Evolutionary conservation across 2,113 vertebrate species (phyloP), one percentile per base, ranked within the genome.

Genomic region (Brachypteracias leptosomus): DNA sequence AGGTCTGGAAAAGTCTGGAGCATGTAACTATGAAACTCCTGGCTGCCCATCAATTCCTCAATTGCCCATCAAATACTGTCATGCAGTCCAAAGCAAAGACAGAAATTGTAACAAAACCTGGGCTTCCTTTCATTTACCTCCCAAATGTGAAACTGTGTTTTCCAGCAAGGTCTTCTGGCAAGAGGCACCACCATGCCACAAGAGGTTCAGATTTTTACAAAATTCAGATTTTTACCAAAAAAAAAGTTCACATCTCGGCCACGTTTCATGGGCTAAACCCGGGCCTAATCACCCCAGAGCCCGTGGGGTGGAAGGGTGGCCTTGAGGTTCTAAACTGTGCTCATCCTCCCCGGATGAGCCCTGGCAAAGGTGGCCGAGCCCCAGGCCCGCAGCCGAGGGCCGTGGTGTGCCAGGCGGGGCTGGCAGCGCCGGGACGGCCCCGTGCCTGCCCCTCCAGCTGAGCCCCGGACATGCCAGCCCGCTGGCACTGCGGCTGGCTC

Each of bases 221-320:
- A 15, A 42, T 42, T 42, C 42, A 42, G 15, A 15, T 42, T 42
- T 42, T 42, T 42, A 83, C 16, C 24, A 57, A 28, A 2, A 2
- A 9, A n/a, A 55, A 46, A 33, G 28, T 40, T 8, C 29, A 25
- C 0, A 0, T 20, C 40, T 85, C 1, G 0, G 28, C 11, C 20
- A 28, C 4, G 1, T 91, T 67, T 29, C 42, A 38, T 0, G 6
- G 20, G 28, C 80, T 28, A 46, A 63, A 25, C 42, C 10, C 42
- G n/a, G 19, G 25, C 2, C 2, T 28, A 33, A 5, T 7, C 25
- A 5, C 7, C 14, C 4, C 55, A 36, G 19, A 66, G 59, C 9
- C 38, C 0, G 1, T 5, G 20, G 38, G 10, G 52, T 13, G 10
- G 47, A 40, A 16, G 9, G 5, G 8, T 9, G 35, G 25, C n/a